A percentile compares a stretch with the other conserved stretches of the same genome.
phyloP scores from a whole-genome alignment of 1,140 invertebrate species.

The Drosophila busckii region DNA sequence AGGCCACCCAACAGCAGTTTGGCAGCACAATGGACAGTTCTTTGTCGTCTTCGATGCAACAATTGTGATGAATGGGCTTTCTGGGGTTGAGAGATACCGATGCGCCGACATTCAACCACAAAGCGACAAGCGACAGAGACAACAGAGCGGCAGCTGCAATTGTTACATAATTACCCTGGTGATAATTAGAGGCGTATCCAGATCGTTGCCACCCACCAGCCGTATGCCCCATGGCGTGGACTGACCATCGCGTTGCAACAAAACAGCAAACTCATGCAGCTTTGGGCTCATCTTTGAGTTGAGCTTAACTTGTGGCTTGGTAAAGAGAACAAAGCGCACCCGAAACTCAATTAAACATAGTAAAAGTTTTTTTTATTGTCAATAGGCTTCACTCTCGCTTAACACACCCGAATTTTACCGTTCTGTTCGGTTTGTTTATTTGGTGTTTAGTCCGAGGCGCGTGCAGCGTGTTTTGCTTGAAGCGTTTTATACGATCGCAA shows the following conservation, averaged over 20 bases:
- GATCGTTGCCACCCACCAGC: slow-evolving; percentile 92
- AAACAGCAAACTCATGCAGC: slow-evolving; percentile 86
- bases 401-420: slow-evolving; percentile 16
- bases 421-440: slow-evolving; percentile 47
- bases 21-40: slow-evolving; percentile 32
- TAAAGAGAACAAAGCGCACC: slow-evolving; percentile 4
- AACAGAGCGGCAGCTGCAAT: neutral
- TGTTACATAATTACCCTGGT: slow-evolving; percentile 85
- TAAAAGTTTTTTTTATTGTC: neutral
- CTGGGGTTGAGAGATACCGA: no score
- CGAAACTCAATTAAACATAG: slow-evolving; percentile 10
- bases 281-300: slow-evolving; percentile 82
- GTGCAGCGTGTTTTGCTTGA: slow-evolving; percentile 49
- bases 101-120: slow-evolving; percentile 41
- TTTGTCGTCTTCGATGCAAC: slow-evolving; percentile 15
- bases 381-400: slow-evolving; percentile 3
- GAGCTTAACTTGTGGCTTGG: neutral
- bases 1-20: slow-evolving; percentile 61
- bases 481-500: slow-evolving; percentile 78
- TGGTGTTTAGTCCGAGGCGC: slow-evolving; percentile 48
- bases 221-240: slow-evolving; percentile 93
- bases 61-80: slow-evolving; percentile 56
- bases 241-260: slow-evolving; percentile 86
- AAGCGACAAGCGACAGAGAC: slow-evolving; percentile 31
- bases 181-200: slow-evolving; percentile 92